Percentiles rank a stretch among this genome's conserved stretches.
phyloP scores from a whole-genome alignment of 2,888 invertebrate species.

The Congeria kusceri region DNA sequence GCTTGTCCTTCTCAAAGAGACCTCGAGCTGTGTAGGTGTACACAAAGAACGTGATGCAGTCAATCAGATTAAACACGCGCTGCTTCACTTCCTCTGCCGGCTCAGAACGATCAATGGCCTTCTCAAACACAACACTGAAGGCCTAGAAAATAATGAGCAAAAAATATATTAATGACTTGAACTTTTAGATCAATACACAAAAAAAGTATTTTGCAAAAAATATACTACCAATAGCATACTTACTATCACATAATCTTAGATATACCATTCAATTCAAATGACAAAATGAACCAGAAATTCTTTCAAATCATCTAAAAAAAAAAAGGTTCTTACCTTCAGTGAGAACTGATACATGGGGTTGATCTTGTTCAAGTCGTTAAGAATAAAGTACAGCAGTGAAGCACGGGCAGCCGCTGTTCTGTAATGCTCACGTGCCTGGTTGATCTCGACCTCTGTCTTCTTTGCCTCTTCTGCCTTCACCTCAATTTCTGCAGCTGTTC shows the following conservation, averaged over 20 bases:
- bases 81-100: slow-evolving; percentile 91
- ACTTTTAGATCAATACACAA: no score
- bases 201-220: no score
- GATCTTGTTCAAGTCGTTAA: slow-evolving; percentile 97
- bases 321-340: slow-evolving; percentile 89
- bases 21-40: slow-evolving; percentile 97
- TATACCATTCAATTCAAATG: no score
- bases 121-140: slow-evolving; percentile 98
- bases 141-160: slow-evolving; percentile 88
- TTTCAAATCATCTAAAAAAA: no score
- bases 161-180: no score
- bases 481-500: slow-evolving; percentile 98
- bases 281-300: no score
- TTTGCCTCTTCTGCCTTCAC: slow-evolving; percentile 95
- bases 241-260: no score
- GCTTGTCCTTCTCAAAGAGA: slow-evolving; percentile 97
- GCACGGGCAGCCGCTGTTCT: slow-evolving; percentile 96
- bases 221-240: no score
- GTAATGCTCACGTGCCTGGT: slow-evolving; percentile 96
- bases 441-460: slow-evolving; percentile 95
- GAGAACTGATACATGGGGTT: slow-evolving; percentile 99
- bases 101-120: slow-evolving; percentile 95
- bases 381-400: slow-evolving; percentile 96
- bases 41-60: slow-evolving; percentile 97
- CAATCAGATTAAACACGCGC: slow-evolving; percentile 95